phyloP scores from a whole-genome alignment of 1,140 invertebrate species.

The Drosophila ogumai region DNA sequence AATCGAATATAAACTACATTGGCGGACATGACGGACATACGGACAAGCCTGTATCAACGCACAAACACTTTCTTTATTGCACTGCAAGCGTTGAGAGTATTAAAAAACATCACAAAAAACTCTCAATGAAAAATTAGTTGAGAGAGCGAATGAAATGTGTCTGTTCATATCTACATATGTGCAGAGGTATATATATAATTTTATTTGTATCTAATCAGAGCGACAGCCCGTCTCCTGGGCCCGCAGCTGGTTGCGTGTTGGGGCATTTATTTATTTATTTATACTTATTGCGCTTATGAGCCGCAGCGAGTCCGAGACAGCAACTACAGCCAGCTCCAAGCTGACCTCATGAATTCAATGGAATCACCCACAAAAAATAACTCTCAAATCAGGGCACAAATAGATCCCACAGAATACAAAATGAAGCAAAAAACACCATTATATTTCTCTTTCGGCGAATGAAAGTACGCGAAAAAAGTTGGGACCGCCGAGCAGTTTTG shows the following conservation, averaged over 20 bases:
- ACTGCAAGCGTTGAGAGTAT: neutral
- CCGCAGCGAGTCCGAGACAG: slow-evolving; percentile 40
- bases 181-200: slow-evolving; percentile 32
- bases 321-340: slow-evolving; percentile 41
- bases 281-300: slow-evolving; percentile 51
- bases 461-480: slow-evolving; percentile 56
- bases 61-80: slow-evolving; percentile 2
- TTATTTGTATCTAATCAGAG: slow-evolving; percentile 74
- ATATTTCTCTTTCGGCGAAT: slow-evolving; percentile 48
- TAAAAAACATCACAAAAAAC: slow-evolving; percentile 17
- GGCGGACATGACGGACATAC: neutral
- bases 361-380: slow-evolving; percentile 41
- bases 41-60: neutral
- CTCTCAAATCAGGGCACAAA: slow-evolving; percentile 35
- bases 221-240: slow-evolving; percentile 69
- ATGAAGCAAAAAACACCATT: slow-evolving; percentile 8
- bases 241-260: slow-evolving; percentile 64
- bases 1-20: neutral
- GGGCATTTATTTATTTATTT: slow-evolving; percentile 65
- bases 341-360: slow-evolving; percentile 70
- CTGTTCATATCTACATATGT: slow-evolving; percentile 17
- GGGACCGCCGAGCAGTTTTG: slow-evolving; percentile 40
- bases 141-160: slow-evolving; percentile 33
- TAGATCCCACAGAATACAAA: slow-evolving; percentile 22
- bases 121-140: slow-evolving; percentile 47